phyloP scores from a whole-genome alignment of 2,113 vertebrate species.

The Rhea pennata region DNA sequence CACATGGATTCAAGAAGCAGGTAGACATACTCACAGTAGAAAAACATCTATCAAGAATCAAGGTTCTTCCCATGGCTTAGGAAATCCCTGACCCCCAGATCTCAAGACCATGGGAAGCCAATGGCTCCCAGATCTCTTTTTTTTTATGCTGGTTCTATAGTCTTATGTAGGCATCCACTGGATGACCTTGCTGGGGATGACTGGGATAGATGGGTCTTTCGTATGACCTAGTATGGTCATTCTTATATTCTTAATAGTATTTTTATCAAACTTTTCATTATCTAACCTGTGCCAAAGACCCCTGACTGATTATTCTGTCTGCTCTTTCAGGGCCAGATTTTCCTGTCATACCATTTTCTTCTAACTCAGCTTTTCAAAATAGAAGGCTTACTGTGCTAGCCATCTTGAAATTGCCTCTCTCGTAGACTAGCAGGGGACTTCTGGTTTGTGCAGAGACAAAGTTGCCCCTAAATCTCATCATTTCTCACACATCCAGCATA shows the following conservation, averaged over 20 bases:
- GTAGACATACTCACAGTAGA: neutral
- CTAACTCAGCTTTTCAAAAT: neutral
- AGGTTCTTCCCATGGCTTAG: neutral
- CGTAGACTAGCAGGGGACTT: fast-evolving
- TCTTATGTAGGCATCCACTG: neutral
- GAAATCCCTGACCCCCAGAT: neutral
- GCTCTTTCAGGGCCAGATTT: neutral
- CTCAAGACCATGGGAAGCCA: neutral
- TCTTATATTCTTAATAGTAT: neutral
- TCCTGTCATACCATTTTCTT: neutral
- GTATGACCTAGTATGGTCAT: neutral
- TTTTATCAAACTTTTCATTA: neutral
- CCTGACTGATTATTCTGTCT: neutral
- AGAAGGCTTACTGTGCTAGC: neutral
- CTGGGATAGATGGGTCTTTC: neutral
- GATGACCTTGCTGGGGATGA: neutral
- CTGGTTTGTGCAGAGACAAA: neutral
- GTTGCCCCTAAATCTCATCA: neutral
- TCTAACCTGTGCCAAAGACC: neutral
- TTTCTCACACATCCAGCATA: neutral
- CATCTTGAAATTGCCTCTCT: neutral
- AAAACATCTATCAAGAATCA: neutral
- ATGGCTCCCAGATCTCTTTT: neutral
- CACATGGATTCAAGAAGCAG: neutral
- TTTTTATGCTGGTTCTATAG: neutral